Conservation (phyloP, 2,888 invertebrate genomes). For the Dolichopus griseipennis region DNA sequence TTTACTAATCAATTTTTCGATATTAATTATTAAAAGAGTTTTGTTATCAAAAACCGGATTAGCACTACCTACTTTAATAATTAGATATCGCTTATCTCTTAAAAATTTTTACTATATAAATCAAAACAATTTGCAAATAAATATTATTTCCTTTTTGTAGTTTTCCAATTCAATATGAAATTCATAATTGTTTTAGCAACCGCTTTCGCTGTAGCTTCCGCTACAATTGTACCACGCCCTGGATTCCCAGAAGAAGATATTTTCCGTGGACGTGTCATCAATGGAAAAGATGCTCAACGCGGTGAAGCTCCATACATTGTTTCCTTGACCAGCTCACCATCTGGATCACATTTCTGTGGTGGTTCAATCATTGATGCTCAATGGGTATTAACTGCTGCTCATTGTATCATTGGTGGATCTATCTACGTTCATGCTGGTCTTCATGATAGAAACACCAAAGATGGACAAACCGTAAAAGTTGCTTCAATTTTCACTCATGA, state of each 20-base stretch:
- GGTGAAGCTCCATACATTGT: slow-evolving; percentile 44
- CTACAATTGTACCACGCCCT: slow-evolving; percentile 8
- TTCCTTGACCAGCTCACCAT: slow-evolving; percentile 29
- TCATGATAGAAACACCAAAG: slow-evolving; percentile 28
- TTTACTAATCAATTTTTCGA: too few species aligned
- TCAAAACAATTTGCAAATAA: too few species aligned
- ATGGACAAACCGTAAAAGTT: slow-evolving; percentile 27
- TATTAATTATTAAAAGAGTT: too few species aligned
- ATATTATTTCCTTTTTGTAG: too few species aligned
- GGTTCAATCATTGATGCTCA: slow-evolving; percentile 36
- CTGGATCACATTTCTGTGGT: slow-evolving; percentile 36
- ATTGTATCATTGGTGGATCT: slow-evolving; percentile 27
- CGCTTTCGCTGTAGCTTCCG: neutral
- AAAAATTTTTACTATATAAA: too few species aligned
- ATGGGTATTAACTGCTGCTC: slow-evolving; percentile 40
- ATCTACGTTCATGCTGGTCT: slow-evolving; percentile 41
- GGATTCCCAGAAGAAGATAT: neutral
- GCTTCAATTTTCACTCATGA: slow-evolving; percentile 31
- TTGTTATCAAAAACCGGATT: neutral
- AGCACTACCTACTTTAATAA: too few species aligned
- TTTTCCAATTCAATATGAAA: neutral
- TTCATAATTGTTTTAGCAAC: neutral
- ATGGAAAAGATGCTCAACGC: slow-evolving; percentile 33
- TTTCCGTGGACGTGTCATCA: slow-evolving; percentile 32
- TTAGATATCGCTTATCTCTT: too few species aligned